Percentiles rank a stretch among this genome's conserved stretches.
Evolutionary conservation across 2,797 vertebrate species (phyloP).

Genomic region (Alca torda): DNA sequence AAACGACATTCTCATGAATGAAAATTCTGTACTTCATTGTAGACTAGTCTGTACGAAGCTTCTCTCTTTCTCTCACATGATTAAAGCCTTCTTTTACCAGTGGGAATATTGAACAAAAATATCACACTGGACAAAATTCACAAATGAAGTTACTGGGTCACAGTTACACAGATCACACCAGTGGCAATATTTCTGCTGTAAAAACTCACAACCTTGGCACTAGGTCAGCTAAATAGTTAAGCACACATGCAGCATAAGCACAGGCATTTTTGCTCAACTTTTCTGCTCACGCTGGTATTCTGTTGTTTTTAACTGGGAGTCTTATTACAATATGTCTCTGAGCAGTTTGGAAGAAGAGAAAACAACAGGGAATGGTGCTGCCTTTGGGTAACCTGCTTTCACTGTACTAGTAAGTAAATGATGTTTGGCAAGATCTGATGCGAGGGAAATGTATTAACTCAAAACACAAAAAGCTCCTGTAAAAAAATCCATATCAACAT

Average conservation of each 20-base stretch:
- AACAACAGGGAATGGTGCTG: neutral
- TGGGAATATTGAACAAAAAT: neutral
- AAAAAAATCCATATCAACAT: conserved; percentile 56
- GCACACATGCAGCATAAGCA: neutral
- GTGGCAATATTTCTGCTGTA: neutral
- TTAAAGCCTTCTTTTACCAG: neutral
- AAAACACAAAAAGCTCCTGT: conserved; percentile 49
- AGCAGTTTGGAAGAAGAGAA: conserved; percentile 1
- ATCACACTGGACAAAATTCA: neutral
- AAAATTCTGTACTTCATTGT: neutral
- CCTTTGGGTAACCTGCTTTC: conserved; percentile 30
- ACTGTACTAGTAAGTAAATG: neutral
- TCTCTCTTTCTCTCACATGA: neutral
- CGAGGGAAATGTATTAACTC: conserved; percentile 26
- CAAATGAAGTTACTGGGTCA: neutral
- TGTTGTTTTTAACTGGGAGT: conserved; percentile 6
- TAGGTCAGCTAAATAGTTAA: conserved; percentile 12
- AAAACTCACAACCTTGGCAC: neutral
- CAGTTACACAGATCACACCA: neutral
- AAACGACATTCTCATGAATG: conserved; percentile 3
- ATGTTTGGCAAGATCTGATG: conserved; percentile 29
- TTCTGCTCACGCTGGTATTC: neutral
- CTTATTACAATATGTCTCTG: neutral
- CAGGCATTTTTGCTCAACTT: neutral
- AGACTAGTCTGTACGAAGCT: neutral